Base-by-base conservation (phyloP, 2,888 invertebrate species). In the Tuta absoluta region DNA sequence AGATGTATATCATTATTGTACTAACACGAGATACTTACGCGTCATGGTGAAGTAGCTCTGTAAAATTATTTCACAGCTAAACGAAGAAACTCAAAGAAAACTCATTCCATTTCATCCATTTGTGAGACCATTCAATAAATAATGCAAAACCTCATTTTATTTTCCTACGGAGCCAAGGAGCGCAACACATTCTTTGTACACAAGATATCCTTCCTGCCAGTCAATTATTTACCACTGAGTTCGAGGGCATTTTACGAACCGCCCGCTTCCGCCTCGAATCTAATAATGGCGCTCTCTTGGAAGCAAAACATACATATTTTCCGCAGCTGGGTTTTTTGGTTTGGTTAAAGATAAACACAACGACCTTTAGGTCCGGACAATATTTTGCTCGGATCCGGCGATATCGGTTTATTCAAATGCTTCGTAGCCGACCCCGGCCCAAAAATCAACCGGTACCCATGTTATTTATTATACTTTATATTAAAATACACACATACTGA, bases 381-480 rank as follows among this genome's bases (percentile, higher is more conserved):
- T 91, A 91, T 91, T 90, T 90, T 86, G 86, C 81, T 83, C 83
- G 79, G 80, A 81, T 83, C 73, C 82, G 79, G 75, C 79, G 82
- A 84, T 89, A 89, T 90, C 88, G 86, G 88, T 90, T 89, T 91
- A 91, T 91, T 90, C 89, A 91, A 89, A 91, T 91, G 84, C 81
- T 84, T 75, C 79, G 72, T 87, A 87, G 86, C 86, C 84, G 86
- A 87, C 86, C 89, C 89, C 80, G 73, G 83, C 89, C 87, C 89
- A 86, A 88, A 89, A 89, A 89, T 89, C 88, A 89, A 88, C 88
- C 89, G 87, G 89, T 87, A 90, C n/a, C n/a, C n/a, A n/a, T 10
- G 8, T 5, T 33, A 33, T 91, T 87, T 85, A 87, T 89, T 88
- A 89, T 87, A 89, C 85, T 14, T 14, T 4, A 89, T 90, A 90